Conservation (phyloP, 2,888 invertebrate species). For the Crossocerus cetratus region DNA sequence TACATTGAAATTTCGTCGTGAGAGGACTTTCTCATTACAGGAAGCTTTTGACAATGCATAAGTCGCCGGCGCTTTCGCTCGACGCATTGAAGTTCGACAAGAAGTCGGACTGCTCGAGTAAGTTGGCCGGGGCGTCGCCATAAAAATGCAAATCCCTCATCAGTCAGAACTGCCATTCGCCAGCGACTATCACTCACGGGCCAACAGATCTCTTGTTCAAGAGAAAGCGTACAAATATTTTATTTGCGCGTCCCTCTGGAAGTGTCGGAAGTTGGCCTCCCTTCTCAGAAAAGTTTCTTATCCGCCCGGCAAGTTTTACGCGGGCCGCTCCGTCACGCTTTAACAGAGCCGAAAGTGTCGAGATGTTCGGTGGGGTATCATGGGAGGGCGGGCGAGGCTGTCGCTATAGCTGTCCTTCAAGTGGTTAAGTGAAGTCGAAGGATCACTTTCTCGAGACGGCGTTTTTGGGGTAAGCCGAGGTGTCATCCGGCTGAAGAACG, state of each 20-base stretch:
- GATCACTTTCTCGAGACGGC: constrained; percentile 18
- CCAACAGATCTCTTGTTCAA: too few relatives aligned
- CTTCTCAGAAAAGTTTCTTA: constrained; percentile 32
- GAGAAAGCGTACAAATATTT: not conserved
- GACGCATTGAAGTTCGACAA: not conserved
- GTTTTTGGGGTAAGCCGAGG: constrained; percentile 24
- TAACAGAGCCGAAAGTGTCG: constrained; percentile 33
- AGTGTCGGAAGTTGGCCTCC: not conserved
- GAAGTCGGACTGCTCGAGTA: not conserved
- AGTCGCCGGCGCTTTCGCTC: not conserved
- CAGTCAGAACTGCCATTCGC: not conserved
- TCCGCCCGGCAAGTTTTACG: constrained; percentile 38
- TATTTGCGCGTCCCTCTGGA: not conserved
- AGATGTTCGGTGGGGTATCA: constrained; percentile 25
- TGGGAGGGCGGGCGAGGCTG: constrained; percentile 1
- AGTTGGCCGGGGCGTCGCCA: not conserved
- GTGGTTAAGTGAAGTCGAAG: constrained; percentile 35
- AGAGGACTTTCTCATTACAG: constrained; percentile 33
- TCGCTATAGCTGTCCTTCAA: constrained; percentile 24
- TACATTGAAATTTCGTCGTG: constrained; percentile 20
- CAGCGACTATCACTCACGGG: not conserved
- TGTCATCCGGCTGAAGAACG: not conserved
- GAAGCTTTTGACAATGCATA: not conserved
- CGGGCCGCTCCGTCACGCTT: constrained; percentile 28
- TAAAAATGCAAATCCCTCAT: constrained; percentile 2